Conservation (phyloP, 2,113 vertebrate species). For the Osmerus eperlanus region DNA sequence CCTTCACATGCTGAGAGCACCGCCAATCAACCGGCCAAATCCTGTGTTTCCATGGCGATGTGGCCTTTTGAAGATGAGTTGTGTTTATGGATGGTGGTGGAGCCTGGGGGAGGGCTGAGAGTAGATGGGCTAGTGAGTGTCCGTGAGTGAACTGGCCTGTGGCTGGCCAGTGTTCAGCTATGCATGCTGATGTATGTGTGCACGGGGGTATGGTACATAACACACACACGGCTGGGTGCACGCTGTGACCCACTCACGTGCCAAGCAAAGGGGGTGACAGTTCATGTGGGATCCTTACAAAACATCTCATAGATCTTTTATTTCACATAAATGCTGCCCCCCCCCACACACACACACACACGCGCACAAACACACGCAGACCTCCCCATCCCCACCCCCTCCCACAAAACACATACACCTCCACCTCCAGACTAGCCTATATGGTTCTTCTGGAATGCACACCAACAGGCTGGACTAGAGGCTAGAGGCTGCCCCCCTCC, state of each 20-base stretch:
- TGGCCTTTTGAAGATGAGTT: slow-evolving; percentile 39
- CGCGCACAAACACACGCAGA: neutral
- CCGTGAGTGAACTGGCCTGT: neutral
- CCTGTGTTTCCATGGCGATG: slow-evolving; percentile 63
- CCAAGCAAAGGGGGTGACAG: slow-evolving; percentile 35
- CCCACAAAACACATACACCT: neutral
- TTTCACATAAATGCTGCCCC: neutral
- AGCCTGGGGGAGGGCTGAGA: slow-evolving; percentile 43
- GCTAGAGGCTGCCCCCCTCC: slow-evolving; percentile 4
- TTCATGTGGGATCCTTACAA: slow-evolving; percentile 11
- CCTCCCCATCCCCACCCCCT: neutral
- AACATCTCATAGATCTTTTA: neutral
- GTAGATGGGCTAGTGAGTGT: slow-evolving; percentile 18
- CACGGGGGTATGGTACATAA: neutral
- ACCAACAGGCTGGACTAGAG: slow-evolving; percentile 9
- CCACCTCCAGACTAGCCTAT: slow-evolving; percentile 4
- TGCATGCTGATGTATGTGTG: neutral
- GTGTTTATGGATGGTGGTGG: slow-evolving; percentile 30
- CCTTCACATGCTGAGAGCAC: slow-evolving; percentile 6
- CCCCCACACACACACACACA: neutral
- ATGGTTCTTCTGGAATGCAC: slow-evolving; percentile 1
- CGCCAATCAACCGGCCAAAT: slow-evolving; percentile 42
- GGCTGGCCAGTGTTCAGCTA: neutral
- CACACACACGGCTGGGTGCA: slow-evolving; percentile 51
- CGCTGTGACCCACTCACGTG: slow-evolving; percentile 51